phyloP scores from a whole-genome alignment of 2,888 invertebrate genomes.

The Andrena camellia region DNA sequence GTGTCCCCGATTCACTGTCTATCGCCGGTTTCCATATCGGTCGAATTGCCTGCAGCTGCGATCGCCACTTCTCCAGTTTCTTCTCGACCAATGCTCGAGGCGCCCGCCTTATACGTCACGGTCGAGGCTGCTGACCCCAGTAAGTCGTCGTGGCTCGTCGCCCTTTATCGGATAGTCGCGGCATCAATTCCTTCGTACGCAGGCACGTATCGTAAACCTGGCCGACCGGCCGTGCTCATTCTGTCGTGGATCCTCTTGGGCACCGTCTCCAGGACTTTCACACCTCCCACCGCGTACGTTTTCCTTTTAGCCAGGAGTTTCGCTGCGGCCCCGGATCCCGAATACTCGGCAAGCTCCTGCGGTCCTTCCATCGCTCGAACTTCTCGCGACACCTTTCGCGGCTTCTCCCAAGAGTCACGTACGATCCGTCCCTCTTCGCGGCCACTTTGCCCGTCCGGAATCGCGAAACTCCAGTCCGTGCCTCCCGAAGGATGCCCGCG shows the following conservation, averaged over 20 bases:
- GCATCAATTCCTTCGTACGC: constrained; percentile 53
- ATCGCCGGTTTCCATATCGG: constrained; percentile 24
- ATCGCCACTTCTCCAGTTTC: background rate
- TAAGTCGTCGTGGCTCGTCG: constrained; percentile 35
- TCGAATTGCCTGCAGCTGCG: constrained; percentile 16
- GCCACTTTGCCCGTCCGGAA: background rate
- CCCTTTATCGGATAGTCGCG: constrained; percentile 37
- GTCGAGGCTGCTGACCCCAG: constrained; percentile 27
- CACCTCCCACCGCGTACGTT: constrained; percentile 47
- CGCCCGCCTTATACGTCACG: constrained; percentile 13
- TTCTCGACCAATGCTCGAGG: background rate
- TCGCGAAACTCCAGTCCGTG: background rate
- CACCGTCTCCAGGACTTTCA: constrained; percentile 32
- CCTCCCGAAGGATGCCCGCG: background rate
- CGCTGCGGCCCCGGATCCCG: constrained; percentile 43
- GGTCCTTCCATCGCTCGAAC: constrained; percentile 15
- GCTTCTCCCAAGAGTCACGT: constrained; percentile 16
- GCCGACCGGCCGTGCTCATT: constrained; percentile 28
- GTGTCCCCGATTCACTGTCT: background rate
- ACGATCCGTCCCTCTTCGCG: background rate
- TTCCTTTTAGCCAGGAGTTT: constrained; percentile 60
- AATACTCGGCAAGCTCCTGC: constrained; percentile 34
- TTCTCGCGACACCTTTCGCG: constrained; percentile 14
- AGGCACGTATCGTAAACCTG: constrained; percentile 53
- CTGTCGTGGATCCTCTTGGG: constrained; percentile 38